Evolutionary conservation across 1,140 invertebrate species (phyloP), one percentile per base, ranked within the genome.

Genomic region (Octopus bimaculoides): DNA sequence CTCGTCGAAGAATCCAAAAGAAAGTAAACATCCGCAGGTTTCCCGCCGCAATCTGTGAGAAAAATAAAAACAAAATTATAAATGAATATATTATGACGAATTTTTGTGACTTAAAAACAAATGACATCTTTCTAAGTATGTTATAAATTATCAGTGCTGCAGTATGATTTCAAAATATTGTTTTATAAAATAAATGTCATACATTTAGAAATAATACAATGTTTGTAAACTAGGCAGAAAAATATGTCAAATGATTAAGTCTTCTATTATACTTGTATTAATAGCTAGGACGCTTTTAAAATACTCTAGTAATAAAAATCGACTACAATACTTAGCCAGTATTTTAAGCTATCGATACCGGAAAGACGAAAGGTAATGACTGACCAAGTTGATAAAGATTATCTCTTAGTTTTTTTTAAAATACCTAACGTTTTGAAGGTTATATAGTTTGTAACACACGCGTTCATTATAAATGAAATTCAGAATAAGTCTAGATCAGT

Each of bases 11-110:
- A 83, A 79, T 89, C 88, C 73, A 89, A 77, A 8, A 88, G 81
- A 82, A 89, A 88, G 81, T 85, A 87, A 4, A 89, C 84, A 69
- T 89, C 88, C 1, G 86, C 85, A n/a, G 85, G 83, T 77, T 89
- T 88, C 5, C 83, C 83, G 77, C 81, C 80, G 77, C 88, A 89
- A 54, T 83, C 86, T 88, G 82, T 69, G 79, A 81, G 26, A 78
- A 75, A 79, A 41, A 77, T 8, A 77, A 10, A 53, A 14, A 75
- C 20, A 75, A 4, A 52, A 75, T 52, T 9, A 52, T 74, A 9
- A 74, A 41, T 9, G 69, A 73, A 20, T 73, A 41, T n/a, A n/a
- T 73, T n/a, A 41, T 73, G n/a, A 73, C 12, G 69, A 41, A 73
- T 20, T 77, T n/a, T 14, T 77, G 12, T 5, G 52, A 55, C 4